phyloP scores from a whole-genome alignment of 35 echinoderm and acorn worm genomes.

The Diadema setosum region DNA sequence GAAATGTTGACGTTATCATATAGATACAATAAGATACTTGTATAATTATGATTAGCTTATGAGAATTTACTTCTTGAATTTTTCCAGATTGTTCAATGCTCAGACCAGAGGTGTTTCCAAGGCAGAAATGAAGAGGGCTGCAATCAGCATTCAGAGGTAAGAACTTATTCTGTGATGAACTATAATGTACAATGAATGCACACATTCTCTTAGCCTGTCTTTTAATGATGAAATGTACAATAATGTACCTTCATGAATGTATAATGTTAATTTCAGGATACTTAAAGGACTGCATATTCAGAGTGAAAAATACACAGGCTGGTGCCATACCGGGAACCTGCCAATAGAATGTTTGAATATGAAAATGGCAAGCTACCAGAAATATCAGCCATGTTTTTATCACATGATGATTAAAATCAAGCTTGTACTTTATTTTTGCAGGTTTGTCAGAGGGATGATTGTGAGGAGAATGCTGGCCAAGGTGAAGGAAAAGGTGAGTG shows the following conservation, averaged over 20 bases:
- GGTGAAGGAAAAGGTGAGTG: slow-evolving; percentile 65
- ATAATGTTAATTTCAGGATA: neutral
- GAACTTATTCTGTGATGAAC: neutral
- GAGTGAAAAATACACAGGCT: too few relatives aligned
- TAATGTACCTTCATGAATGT: neutral
- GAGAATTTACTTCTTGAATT: too few relatives aligned
- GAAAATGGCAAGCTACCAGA: too few relatives aligned
- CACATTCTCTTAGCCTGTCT: neutral
- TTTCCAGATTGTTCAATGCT: slow-evolving; percentile 48
- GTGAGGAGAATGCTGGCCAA: slow-evolving; percentile 66
- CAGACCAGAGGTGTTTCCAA: slow-evolving; percentile 62
- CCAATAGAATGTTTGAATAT: neutral
- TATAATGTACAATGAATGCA: neutral
- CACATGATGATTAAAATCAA: neutral
- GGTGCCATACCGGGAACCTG: too few relatives aligned
- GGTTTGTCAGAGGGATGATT: slow-evolving; percentile 63
- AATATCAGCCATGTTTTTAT: neutral
- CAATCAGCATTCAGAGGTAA: slow-evolving; percentile 78
- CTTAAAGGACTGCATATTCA: too few relatives aligned
- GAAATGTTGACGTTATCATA: too few relatives aligned
- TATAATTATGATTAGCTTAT: too few relatives aligned
- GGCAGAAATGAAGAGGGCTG: slow-evolving; percentile 63
- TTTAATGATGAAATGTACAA: too few relatives aligned
- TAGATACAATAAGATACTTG: too few relatives aligned
- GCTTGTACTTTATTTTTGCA: neutral